phyloP scores from a whole-genome alignment of 2,797 vertebrate genomes.

The Darevskia nairensis region DNA sequence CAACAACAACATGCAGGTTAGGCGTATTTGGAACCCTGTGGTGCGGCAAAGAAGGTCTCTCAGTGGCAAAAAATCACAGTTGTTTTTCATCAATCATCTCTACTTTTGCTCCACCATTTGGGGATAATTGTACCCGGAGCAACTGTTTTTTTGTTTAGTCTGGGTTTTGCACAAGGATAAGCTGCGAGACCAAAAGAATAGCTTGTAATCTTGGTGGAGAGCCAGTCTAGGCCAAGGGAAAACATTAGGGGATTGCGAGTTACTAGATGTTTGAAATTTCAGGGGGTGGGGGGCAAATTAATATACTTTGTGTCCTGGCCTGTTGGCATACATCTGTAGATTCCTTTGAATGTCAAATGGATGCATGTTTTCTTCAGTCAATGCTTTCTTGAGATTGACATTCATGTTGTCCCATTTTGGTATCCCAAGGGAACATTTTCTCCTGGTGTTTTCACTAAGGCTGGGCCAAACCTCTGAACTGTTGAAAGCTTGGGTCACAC shows the following conservation, averaged over 20 bases:
- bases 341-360: not conserved
- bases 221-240: slow-evolving; percentile 53
- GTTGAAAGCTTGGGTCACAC: not conserved
- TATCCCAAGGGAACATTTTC: not conserved
- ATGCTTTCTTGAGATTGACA: not conserved
- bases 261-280: not conserved
- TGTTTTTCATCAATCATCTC: slow-evolving; percentile 72
- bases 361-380: not conserved
- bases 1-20: slow-evolving; percentile 43
- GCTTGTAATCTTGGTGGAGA: slow-evolving; percentile 53
- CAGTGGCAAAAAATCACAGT: slow-evolving; percentile 55
- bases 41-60: not conserved
- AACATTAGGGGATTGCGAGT: slow-evolving; percentile 25
- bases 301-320: not conserved
- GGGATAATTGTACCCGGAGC: slow-evolving; percentile 63
- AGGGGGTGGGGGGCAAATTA: not conserved
- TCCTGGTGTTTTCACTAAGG: not conserved
- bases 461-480: slow-evolving; percentile 1
- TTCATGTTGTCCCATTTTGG: not conserved
- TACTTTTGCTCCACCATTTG: slow-evolving; percentile 58
- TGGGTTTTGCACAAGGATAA: slow-evolving; percentile 63
- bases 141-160: slow-evolving; percentile 71
- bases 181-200: slow-evolving; percentile 58
- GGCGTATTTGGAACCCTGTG: slow-evolving; percentile 56
- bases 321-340: not conserved